These are phyloP conservation scores for Porites australiensis DNA, from an alignment of 64 coral and sea anemone species.

Conservation along the genomic window DNA sequence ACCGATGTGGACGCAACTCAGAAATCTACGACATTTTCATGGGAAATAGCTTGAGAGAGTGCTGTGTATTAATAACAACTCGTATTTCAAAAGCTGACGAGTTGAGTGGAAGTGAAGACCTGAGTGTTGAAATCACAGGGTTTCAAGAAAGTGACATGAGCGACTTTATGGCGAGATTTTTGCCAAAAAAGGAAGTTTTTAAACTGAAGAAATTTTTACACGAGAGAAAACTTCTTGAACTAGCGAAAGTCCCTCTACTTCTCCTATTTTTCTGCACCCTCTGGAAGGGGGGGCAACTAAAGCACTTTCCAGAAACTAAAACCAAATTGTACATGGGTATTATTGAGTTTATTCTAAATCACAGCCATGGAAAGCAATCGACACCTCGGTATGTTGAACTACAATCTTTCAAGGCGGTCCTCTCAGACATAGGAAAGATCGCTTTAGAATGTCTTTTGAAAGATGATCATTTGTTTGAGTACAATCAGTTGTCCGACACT, in stretches of 20 bases:
- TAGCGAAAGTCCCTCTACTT: neutral
- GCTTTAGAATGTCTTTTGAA: neutral
- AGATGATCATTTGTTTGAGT: neutral
- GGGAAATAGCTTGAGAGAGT: neutral
- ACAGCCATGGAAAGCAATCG: neutral
- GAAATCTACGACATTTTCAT: neutral
- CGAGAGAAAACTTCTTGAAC: neutral
- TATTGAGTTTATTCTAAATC: neutral
- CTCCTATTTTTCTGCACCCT: neutral
- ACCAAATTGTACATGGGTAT: neutral
- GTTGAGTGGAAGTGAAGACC: neutral
- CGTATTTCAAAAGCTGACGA: neutral
- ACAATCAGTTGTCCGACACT: neutral
- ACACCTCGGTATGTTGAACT: neutral
- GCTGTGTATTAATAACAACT: conserved; percentile 4
- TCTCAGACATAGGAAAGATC: conserved; percentile 1
- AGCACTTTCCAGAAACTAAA: neutral
- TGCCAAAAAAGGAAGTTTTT: neutral
- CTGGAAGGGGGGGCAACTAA: neutral
- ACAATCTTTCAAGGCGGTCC: neutral
- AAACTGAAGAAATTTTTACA: neutral
- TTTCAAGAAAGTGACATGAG: neutral
- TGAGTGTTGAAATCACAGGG: neutral
- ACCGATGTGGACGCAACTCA: neutral
- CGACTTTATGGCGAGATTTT: neutral